Evolutionary conservation across 2,113 vertebrate genomes (phyloP), one percentile per base, ranked within the genome.

Genomic region (Heterocephalus glaber): DNA sequence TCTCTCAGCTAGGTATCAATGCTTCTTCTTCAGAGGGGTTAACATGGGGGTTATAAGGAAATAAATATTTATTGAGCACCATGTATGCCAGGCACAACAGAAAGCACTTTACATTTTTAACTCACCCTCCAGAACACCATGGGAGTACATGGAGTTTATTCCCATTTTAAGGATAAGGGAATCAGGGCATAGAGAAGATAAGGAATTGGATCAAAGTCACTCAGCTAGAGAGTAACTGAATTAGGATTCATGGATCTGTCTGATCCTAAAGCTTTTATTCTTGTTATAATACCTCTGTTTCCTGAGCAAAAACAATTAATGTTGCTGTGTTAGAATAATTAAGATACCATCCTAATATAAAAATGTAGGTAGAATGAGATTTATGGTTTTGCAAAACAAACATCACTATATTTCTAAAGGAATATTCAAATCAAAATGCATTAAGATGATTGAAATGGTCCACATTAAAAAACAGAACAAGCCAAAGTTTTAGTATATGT

Each of bases 291-390:
- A 81, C 0, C 12, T 77, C 38, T 77, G 4, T 82, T 90, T 85
- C 30, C 56, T 65, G 83, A 72, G 44, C 7, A 83, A 95, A 79
- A 89, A 35, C 33, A n/a, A 44, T 66, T 66, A 89, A 68, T 19
- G 6, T 38, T 90, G 7, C 60, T 89, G 38, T 56, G 24, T 74
- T 81, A 88, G 24, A 65, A 77, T 81, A 58, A 13, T 85, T n/a
- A 66, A 83, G 12, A 80, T 87, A 63, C 17, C 16, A 56, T 14
- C 7, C 24, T 77, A 66, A 80, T 77, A 3, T 77, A 61, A 92
- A 96, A 94, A 89, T 60, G 22, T 61, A 41, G 33, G n/a, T 80
- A 65, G 24, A 95, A 83, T 2, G 91, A 68, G n/a, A 90, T 35
- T 93, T 76, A 63, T 26, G 2, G n/a, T 35, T 80, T 33, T 86